A percentile compares a stretch with the other conserved stretches of the same genome.
These are phyloP conservation scores for Diglossa brunneiventris DNA, from an alignment of 2,113 vertebrate genomes.

Conservation along the genomic window DNA sequence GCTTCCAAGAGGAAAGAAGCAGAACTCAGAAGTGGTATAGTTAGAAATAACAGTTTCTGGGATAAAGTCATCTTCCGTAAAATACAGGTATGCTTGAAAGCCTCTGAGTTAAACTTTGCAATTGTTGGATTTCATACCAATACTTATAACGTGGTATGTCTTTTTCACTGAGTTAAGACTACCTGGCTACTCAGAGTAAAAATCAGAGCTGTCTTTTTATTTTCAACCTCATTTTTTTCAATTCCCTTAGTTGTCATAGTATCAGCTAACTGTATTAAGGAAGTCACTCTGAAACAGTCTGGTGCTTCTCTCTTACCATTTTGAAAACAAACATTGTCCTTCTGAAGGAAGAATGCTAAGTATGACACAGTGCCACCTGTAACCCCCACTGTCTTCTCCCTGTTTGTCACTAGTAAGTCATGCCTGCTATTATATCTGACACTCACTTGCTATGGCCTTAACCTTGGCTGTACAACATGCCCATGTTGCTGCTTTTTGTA, in stretches of 20 bases:
- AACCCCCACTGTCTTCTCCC: neutral
- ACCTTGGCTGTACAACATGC: neutral
- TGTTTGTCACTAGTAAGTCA: neutral
- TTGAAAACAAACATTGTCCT: neutral
- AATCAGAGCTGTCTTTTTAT: neutral
- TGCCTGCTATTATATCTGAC: neutral
- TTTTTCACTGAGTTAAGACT: neutral
- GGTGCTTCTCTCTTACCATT: neutral
- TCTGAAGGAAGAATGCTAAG: neutral
- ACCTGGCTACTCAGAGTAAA: neutral
- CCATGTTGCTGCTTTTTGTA: neutral
- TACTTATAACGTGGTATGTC: neutral
- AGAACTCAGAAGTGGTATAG: conserved; percentile 87
- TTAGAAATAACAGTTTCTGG: conserved; percentile 93
- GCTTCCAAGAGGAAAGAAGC: conserved; percentile 93
- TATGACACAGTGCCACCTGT: neutral
- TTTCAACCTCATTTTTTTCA: neutral
- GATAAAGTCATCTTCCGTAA: conserved; percentile 94
- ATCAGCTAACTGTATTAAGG: neutral
- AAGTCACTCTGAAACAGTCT: neutral
- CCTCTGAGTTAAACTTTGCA: neutral
- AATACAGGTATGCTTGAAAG: conserved; percentile 84
- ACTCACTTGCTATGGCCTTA: neutral
- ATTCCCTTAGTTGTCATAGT: neutral
- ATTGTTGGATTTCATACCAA: neutral